Evolutionary conservation across 2,888 invertebrate genomes (phyloP), one percentile per base, ranked within the genome.

Genomic region (Lochmaea crataegi): DNA sequence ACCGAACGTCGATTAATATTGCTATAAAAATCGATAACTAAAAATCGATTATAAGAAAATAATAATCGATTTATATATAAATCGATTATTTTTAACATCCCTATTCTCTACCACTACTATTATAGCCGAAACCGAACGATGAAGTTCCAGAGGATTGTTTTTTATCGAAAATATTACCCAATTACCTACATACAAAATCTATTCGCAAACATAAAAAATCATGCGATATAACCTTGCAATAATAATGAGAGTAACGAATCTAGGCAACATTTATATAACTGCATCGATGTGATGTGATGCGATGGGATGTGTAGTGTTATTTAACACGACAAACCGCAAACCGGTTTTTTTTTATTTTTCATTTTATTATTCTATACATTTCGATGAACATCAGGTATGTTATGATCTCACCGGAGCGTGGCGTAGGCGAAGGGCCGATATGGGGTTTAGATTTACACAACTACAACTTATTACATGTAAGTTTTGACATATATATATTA

Each of bases 301-400:
- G n/a, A n/a, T n/a, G n/a, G n/a, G n/a, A n/a, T n/a, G n/a, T n/a
- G n/a, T n/a, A n/a, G n/a, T n/a, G 61, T 63, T 63, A 63, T 63
- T 63, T 63, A 63, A 63, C 42, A 63, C 61, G 12, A 45, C 26
- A 14, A 53, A 65, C 65, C 65, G 53, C 65, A 53, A 65, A 65
- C 51, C 65, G 53, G 65, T 51, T 65, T 65, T 65, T n/a, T 65
- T 65, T 65, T 38, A 32, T 45, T 64, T 12, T 18, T 14, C 32
- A 45, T 64, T 45, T 45, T 65, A 26, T 53, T 53, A 53, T 65
- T 32, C 18, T 41, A 32, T 53, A 32, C 53, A 65, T 53, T 53
- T 65, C 51, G 65, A 65, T 65, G 65, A 65, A 65, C 65, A 56
- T 65, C 65, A 65, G 65, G 65, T 65, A 65, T 65, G 53, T 65